phyloP scores from a whole-genome alignment of 1,140 invertebrate species.

The Lepidurus couesii region DNA sequence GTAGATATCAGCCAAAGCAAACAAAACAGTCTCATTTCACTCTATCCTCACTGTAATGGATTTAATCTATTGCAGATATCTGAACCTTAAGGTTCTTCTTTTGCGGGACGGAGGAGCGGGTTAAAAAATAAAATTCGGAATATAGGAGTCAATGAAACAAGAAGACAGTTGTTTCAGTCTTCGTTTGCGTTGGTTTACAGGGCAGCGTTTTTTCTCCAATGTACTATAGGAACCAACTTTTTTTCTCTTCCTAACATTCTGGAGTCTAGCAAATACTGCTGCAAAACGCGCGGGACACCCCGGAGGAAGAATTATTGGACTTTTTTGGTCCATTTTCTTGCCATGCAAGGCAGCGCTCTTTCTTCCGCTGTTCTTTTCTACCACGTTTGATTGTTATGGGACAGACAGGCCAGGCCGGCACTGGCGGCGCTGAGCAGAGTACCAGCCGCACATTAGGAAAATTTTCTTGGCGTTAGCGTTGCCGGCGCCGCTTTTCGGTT shows the following conservation, averaged over 20 bases:
- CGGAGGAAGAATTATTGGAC: background rate
- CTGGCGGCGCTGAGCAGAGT: background rate
- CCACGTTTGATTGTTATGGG: background rate
- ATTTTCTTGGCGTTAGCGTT: background rate
- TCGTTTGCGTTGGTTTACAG: too few species aligned
- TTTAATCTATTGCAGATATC: background rate
- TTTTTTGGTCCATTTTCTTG: background rate
- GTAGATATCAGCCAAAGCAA: background rate
- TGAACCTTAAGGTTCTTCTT: too few species aligned
- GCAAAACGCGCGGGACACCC: background rate
- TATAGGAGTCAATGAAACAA: too few species aligned
- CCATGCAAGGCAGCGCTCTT: background rate
- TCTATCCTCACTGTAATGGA: background rate
- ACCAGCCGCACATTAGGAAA: background rate
- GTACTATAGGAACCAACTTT: background rate
- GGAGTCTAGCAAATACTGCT: background rate
- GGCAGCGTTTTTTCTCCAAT: background rate
- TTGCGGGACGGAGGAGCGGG: too few species aligned
- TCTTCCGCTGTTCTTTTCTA: background rate
- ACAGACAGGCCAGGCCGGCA: background rate
- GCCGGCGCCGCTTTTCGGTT: background rate
- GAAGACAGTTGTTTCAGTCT: too few species aligned
- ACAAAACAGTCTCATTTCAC: background rate
- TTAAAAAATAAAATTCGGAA: too few species aligned
- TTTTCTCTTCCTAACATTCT: background rate